Evolutionary conservation across 2,113 vertebrate species (phyloP).

Genomic region (Eidolon helvum): DNA sequence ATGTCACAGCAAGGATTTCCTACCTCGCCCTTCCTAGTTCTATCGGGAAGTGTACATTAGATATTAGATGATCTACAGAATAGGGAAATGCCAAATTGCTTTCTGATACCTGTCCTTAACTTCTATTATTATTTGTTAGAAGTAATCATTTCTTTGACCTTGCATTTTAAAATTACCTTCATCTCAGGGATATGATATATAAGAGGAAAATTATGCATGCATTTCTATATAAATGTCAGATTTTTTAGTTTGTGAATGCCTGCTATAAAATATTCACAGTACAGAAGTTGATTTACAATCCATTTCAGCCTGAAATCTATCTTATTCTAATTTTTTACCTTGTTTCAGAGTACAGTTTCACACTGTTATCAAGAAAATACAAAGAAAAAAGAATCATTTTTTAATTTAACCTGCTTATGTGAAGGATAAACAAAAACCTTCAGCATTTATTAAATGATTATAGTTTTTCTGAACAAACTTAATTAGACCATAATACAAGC

Average conservation of each 20-base stretch:
- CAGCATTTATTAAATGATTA: constrained; percentile 62
- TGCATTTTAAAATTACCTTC: constrained; percentile 80
- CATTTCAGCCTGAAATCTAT: constrained; percentile 61
- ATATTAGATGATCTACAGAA: constrained; percentile 47
- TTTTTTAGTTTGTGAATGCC: constrained; percentile 78
- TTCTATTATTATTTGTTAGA: constrained; percentile 60
- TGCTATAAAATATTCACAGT: constrained; percentile 77
- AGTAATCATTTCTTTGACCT: constrained; percentile 77
- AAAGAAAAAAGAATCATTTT: not conserved
- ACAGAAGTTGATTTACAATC: constrained; percentile 72
- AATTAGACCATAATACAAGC: constrained; percentile 39
- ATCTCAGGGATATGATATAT: constrained; percentile 73
- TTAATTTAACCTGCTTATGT: constrained; percentile 60
- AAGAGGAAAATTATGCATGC: constrained; percentile 77
- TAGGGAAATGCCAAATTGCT: constrained; percentile 62
- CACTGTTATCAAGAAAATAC: constrained; percentile 38
- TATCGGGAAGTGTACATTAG: constrained; percentile 45
- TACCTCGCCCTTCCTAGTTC: not conserved
- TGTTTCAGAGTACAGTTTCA: constrained; percentile 57
- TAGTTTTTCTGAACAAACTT: constrained; percentile 4
- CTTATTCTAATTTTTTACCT: constrained; percentile 61
- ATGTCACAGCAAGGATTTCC: constrained; percentile 36
- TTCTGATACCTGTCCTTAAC: constrained; percentile 55
- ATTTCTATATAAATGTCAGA: constrained; percentile 79
- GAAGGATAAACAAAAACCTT: constrained; percentile 55